Base-by-base conservation (phyloP, 1,140 invertebrate species). In the Saccostrea glomerata region DNA sequence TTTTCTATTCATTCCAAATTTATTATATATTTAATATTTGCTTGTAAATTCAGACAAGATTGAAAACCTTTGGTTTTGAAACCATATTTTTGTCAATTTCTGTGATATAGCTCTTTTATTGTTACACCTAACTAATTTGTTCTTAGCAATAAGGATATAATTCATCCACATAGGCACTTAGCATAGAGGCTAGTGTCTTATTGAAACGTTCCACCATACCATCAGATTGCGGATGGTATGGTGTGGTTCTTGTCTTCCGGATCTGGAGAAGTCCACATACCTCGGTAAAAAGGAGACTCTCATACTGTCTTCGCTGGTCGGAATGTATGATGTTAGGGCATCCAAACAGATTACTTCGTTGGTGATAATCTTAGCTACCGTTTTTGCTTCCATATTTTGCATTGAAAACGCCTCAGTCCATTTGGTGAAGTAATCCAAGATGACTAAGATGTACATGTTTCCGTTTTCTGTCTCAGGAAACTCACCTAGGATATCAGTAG, bases 251-350 rank as follows among this genome's bases (percentile, higher is more conserved):
- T 25, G 87, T 89, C 55, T 92, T 89, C 23, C 89, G 36, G 25
- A 91, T 90, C 58, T 88, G 83, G 9, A 92, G 70, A 30, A 90
- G 58, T 20, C 87, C 55, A 56, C 90, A 90, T 23, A 91, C 85
- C 73, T 90, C 86, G n/a, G 17, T 54, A 58, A 92, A 90, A 0
- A 92, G n/a, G 17, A 86, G 47, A 13, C 87, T 90, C 66, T 87
- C 85, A 83, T 90, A 90, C 56, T 93, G 84, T 82, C 86, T 87
- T 30, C 94, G 95, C 88, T 94, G 93, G 88, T 95, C 94, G 0
- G 93, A 88, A 54, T 94, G 90, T 9, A 95, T 90, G n/a, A 92
- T 84, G 20, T 91, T 47, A 47, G 91, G 89, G 17, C 88, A 66
- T 23, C 88, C 90, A 86, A 89, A 85, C 54, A 63, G 30, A 92